Conservation (phyloP, 2,113 vertebrate species). For the Agapornis roseicollis region DNA sequence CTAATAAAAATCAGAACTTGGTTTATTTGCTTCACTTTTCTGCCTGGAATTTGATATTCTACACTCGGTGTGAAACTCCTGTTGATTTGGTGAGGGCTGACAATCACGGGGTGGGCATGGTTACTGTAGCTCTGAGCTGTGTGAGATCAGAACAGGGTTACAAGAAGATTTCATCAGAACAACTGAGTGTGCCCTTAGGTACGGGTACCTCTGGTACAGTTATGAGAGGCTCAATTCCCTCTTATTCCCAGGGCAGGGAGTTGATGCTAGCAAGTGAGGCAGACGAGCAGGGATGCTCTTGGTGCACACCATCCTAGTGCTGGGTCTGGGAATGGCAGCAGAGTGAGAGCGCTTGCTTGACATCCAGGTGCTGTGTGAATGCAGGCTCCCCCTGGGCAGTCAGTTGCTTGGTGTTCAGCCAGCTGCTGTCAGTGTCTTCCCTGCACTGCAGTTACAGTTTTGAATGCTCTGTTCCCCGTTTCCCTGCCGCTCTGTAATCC, state of each 20-base stretch:
- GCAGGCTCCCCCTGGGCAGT: fast-evolving
- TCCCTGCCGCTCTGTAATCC: not conserved
- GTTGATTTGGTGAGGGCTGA: not conserved
- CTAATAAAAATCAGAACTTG: not conserved
- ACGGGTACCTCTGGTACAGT: not conserved
- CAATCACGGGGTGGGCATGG: fast-evolving
- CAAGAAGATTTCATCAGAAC: not conserved
- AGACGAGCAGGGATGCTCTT: not conserved
- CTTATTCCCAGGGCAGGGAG: not conserved
- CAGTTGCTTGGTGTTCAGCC: not conserved
- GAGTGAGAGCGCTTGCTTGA: not conserved
- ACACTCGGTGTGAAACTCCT: not conserved
- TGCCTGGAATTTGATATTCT: not conserved
- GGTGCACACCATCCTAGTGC: not conserved
- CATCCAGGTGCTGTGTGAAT: not conserved
- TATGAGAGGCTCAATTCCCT: not conserved
- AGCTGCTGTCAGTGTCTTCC: not conserved
- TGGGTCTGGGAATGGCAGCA: not conserved
- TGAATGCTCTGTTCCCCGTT: not conserved
- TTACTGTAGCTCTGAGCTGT: not conserved
- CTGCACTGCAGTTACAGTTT: not conserved
- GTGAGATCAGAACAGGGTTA: not conserved
- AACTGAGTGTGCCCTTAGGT: fast-evolving
- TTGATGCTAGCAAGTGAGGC: not conserved
- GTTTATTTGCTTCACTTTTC: not conserved